Base-by-base conservation (phyloP, 2,797 vertebrate species). In the Lacerta bilineata region DNA sequence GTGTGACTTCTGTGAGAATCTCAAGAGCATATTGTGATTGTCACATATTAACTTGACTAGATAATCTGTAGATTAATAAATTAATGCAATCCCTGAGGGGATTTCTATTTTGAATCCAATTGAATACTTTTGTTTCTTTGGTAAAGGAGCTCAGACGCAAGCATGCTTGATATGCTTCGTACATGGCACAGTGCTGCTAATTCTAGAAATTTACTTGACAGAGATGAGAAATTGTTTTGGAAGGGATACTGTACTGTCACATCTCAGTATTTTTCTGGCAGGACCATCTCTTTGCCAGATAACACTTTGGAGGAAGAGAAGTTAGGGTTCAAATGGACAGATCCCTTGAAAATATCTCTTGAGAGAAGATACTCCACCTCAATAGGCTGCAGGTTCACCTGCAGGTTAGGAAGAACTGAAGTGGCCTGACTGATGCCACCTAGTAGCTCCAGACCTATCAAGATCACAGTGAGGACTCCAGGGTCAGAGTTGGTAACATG, bases 51-150 rank as follows among this genome's bases (percentile, higher is more conserved):
- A 95, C 90, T 94, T 93, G 84, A 91, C 87, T 84, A 39, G 83
- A 94, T 90, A 90, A 91, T 92, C 78, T 88, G n/a, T 80, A 88
- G 84, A 93, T 87, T 91, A 92, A 93, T 93, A 74, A 74, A 74
- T 74, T 74, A 94, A 93, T 23, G 46, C 87, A 91, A 90, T 80
- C 94, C 88, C 90, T 88, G 68, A 23, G 88, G 92, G 85, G 91
- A 93, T 93, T 91, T 94, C 88, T 92, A 11, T 92, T 92, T 83
- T 80, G 90, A 72, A 33, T 92, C 69, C 0, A 68, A 86, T 72
- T 91, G 90, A 92, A 93, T 93, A 92, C 9, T 93, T 90, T 76
- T 74, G 93, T 87, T 93, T 93, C 75, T 92, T 86, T 84, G 92
- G 92, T 93, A 92, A 79, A 94, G 69, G 18, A 5, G 91, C 91